Base-by-base conservation (phyloP, 2,797 vertebrate genomes). In the Coranthus polyacanthus region DNA sequence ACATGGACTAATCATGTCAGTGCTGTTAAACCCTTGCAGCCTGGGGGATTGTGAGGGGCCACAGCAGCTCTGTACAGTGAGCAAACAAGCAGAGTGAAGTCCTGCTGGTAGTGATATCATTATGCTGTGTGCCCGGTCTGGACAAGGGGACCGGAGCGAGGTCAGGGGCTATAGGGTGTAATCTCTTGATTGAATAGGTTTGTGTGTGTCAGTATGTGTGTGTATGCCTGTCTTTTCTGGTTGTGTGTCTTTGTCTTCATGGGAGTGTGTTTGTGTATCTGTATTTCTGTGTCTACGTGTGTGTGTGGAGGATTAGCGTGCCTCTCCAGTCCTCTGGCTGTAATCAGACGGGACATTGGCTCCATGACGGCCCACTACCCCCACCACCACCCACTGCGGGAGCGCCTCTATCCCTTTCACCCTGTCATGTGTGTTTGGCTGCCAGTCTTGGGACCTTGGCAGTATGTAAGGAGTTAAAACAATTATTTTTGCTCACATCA, bases 311-410 rank as follows among this genome's bases (percentile, higher is more conserved):
- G 87, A 91, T 92, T 93, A 92, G 89, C 88, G 59, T 91, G 90
- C 90, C 62, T 88, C 84, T 91, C 86, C 82, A 80, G 71, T 87
- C 89, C 87, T 86, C 84, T 75, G 70, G 91, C 88, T 89, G 91
- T 97, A 97, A 97, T 96, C 91, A 93, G 94, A 95, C 74, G 69
- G 93, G 96, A 96, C 96, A 96, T 92, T 92, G 96, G 96, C 96
- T 97, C 96, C 96, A 96, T 92, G 89, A 86, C 90, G 94, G 92
- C 89, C 88, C 84, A 65, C 78, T 59, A 34, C 90, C 89, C 88
- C 88, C 87, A 61, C 68, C 83, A 65, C 84, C 85, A 76, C 86
- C 83, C 83, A 86, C 82, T 86, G 84, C 26, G 85, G 80, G 73
- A 85, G 71, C 75, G 62, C 78, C 82, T 88, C 85, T 68, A 45